Conservation (phyloP, 1,140 invertebrate genomes). For the Holcopasites calliopsidis region DNA sequence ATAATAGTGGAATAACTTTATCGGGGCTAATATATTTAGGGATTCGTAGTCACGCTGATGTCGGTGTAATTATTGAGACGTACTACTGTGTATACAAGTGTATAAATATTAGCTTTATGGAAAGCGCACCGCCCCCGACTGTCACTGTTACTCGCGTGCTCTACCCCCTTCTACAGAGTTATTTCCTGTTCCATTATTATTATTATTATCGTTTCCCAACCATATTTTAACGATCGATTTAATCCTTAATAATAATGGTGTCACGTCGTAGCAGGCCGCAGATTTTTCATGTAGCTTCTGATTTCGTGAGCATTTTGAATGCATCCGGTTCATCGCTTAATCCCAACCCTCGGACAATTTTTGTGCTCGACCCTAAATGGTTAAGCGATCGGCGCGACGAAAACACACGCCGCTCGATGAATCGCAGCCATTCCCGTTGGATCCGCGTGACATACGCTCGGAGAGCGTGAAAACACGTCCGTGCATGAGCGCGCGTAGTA, state of each 20-base stretch:
- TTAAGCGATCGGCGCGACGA: conserved; percentile 44
- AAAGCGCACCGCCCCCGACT: too few relatives aligned
- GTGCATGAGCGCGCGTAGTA: not conserved
- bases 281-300: not conserved
- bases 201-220: too few relatives aligned
- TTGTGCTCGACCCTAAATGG: conserved; percentile 47
- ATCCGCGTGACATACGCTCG: conserved; percentile 59
- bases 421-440: conserved; percentile 52
- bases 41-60: too few relatives aligned
- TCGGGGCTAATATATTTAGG: too few relatives aligned
- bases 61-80: too few relatives aligned
- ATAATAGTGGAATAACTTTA: too few relatives aligned
- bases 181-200: too few relatives aligned
- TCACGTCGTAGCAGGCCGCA: not conserved
- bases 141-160: too few relatives aligned
- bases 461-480: conserved; percentile 52
- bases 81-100: too few relatives aligned
- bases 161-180: too few relatives aligned
- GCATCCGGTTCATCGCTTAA: conserved; percentile 32
- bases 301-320: conserved; percentile 31
- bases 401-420: conserved; percentile 54
- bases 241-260: conserved; percentile 13
- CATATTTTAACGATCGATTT: too few relatives aligned
- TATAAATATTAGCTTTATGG: too few relatives aligned
- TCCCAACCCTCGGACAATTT: conserved; percentile 39